Evolutionary conservation across 2,113 vertebrate genomes (phyloP).

Genomic region (Pluvialis apricaria): DNA sequence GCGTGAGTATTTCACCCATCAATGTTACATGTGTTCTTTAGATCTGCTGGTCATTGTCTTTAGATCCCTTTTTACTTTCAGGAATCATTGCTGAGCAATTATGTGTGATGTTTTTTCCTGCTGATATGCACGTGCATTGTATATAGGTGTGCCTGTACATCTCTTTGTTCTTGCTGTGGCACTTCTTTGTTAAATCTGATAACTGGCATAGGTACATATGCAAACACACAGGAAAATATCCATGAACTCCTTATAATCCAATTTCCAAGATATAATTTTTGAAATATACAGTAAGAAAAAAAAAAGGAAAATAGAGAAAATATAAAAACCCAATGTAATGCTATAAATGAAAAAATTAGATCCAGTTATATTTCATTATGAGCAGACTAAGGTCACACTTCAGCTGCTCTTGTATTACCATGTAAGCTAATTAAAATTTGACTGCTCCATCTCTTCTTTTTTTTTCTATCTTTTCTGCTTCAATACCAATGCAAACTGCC

Average conservation of each 20-base stretch:
- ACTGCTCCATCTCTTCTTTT: background rate
- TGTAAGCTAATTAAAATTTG: background rate
- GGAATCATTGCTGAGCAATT: background rate
- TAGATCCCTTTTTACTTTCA: background rate
- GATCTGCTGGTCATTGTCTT: background rate
- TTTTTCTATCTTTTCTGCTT: background rate
- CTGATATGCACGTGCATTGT: accelerated
- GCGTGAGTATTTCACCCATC: background rate
- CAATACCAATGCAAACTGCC: background rate
- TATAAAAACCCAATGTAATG: accelerated
- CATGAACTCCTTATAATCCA: background rate
- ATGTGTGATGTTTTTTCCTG: background rate
- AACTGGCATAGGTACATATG: background rate
- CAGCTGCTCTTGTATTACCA: background rate
- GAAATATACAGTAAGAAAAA: background rate
- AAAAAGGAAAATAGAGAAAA: background rate
- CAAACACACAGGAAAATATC: background rate
- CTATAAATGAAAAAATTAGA: background rate
- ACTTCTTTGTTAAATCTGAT: background rate
- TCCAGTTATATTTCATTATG: background rate
- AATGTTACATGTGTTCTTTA: background rate
- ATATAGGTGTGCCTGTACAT: background rate
- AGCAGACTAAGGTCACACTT: background rate
- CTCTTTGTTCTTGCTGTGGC: background rate
- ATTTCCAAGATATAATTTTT: background rate